Evolutionary conservation across 2,797 vertebrate species (phyloP).

Genomic region (Babyrousa celebensis): DNA sequence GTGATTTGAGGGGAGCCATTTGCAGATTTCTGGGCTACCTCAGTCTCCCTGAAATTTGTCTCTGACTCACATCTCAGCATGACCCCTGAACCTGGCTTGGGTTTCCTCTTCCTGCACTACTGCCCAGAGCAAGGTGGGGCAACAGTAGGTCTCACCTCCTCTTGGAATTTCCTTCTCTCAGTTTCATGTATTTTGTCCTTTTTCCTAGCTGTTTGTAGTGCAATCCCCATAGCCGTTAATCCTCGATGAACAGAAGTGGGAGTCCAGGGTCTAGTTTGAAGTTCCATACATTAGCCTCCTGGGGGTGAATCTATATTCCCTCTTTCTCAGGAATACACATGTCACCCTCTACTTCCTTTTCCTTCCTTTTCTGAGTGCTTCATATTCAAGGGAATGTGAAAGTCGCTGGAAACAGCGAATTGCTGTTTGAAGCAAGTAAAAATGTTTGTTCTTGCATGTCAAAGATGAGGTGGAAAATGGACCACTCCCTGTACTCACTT

Average conservation of each 20-base stretch:
- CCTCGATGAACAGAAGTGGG: background rate
- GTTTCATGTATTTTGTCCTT: background rate
- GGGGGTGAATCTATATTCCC: too few relatives aligned
- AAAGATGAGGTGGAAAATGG: constrained; percentile 39
- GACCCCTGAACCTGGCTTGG: background rate
- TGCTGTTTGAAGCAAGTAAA: constrained; percentile 11
- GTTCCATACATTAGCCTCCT: background rate
- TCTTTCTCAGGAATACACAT: background rate
- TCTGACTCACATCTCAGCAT: background rate
- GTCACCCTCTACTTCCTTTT: background rate
- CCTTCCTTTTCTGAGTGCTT: background rate
- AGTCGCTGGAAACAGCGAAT: background rate
- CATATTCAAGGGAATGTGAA: background rate
- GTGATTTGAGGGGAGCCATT: background rate
- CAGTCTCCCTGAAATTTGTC: background rate
- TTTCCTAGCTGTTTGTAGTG: background rate
- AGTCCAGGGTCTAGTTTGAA: constrained; percentile 34
- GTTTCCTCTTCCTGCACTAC: background rate
- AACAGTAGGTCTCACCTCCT: background rate
- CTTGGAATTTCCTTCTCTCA: background rate
- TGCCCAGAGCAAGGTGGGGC: background rate
- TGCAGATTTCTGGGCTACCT: background rate
- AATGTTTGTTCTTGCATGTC: constrained; percentile 44
- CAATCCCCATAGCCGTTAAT: background rate
- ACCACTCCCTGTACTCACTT: background rate